Percentiles rank a stretch among this genome's conserved stretches.
These are phyloP conservation scores for Pongo abelii DNA, from an alignment of 2,113 vertebrate species.

Conservation along the genomic window DNA sequence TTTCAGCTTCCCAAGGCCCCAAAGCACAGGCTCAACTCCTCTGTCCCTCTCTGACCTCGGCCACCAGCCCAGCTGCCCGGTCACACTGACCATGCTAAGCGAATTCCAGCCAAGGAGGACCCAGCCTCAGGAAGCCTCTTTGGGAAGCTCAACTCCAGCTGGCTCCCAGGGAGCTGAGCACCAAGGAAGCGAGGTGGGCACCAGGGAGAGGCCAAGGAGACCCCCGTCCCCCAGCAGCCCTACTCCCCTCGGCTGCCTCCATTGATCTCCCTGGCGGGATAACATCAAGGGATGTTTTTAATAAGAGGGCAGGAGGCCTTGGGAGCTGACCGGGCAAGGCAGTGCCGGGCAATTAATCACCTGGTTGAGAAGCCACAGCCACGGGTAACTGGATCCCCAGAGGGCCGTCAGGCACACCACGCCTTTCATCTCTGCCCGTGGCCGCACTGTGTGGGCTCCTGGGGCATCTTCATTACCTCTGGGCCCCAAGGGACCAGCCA, in stretches of 20 bases:
- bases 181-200: not conserved
- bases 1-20: not conserved
- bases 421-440: constrained; percentile 57
- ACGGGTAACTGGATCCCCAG: constrained; percentile 24
- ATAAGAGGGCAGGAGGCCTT: constrained; percentile 53
- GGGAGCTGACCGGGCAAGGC: constrained; percentile 46
- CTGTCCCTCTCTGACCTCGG: not conserved
- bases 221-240: not conserved
- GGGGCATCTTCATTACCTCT: not conserved
- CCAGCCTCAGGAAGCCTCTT: not conserved
- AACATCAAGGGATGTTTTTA: constrained; percentile 62
- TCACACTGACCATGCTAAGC: not conserved
- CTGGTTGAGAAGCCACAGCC: constrained; percentile 38
- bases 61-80: not conserved
- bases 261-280: not conserved
- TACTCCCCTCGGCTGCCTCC: not conserved
- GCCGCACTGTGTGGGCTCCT: not conserved
- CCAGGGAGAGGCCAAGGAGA: not conserved
- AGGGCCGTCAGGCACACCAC: not conserved
- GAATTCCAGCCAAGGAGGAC: not conserved
- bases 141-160: not conserved
- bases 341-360: constrained; percentile 53
- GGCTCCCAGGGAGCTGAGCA: not conserved
- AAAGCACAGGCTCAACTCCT: not conserved
- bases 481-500: not conserved